phyloP scores from a whole-genome alignment of 1,140 invertebrate species.

The Thaumetopoea pityocampa region DNA sequence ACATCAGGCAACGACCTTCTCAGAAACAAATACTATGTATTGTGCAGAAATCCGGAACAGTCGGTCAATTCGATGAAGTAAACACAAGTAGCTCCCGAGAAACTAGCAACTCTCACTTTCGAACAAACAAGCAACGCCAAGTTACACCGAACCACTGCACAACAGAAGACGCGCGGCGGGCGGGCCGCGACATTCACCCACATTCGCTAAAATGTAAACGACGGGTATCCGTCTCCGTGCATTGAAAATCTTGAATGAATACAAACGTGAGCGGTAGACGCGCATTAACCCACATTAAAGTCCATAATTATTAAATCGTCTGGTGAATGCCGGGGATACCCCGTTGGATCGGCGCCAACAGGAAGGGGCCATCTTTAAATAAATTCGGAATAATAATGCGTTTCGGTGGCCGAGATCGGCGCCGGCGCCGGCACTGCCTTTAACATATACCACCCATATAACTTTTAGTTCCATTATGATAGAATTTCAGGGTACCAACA shows the following conservation, averaged over 20 bases:
- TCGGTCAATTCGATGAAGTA: conserved; percentile 36
- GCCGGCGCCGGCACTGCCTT: no score
- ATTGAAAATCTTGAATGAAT: conserved; percentile 32
- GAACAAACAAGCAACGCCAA: conserved; percentile 51
- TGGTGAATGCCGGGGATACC: conserved; percentile 56
- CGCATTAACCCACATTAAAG: conserved; percentile 45
- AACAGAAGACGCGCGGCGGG: conserved; percentile 45
- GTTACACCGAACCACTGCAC: no score
- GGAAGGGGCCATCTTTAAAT: conserved; percentile 56
- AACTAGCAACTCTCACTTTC: conserved; percentile 67
- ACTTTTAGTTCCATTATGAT: no score
- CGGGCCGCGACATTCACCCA: conserved; percentile 51
- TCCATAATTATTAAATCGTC: conserved; percentile 64
- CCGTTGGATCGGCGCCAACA: conserved; percentile 60
- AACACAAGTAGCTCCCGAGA: conserved; percentile 39
- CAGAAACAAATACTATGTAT: conserved; percentile 9
- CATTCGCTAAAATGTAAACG: conserved; percentile 23
- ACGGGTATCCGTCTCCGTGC: conserved; percentile 11
- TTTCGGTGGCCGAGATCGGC: conserved; percentile 31
- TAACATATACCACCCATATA: no score
- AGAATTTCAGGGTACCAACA: no score
- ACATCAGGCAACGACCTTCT: no score
- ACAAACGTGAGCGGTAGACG: conserved; percentile 32
- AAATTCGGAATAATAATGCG: conserved; percentile 56
- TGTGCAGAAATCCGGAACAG: conserved; percentile 34